Evolutionary conservation across 1,140 invertebrate genomes (phyloP), one percentile per base, ranked within the genome.

Genomic region (Diachasma alloeum): DNA sequence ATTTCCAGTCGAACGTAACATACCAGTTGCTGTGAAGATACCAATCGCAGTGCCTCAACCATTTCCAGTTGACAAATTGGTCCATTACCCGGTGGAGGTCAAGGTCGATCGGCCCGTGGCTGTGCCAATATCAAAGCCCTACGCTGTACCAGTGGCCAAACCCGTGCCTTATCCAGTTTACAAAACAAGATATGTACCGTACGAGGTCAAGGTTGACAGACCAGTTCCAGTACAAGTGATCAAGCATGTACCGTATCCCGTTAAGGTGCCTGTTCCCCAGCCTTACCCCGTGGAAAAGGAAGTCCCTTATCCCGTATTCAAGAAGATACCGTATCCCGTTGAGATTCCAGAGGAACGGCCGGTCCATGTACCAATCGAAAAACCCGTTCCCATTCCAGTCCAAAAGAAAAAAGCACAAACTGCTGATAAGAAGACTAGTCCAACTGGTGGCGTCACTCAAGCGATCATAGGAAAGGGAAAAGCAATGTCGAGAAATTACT

Each of bases 131-230:
- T 10, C 80, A 0, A 86, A 88, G 78, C 87, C 86, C 15, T 86
- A 83, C 70, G 86, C 89, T 0, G 87, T 91, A 56, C 82, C 15
- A 53, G 92, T 93, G 71, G 92, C 92, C 79, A 91, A 94, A 22
- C 91, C 92, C 80, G 91, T 93, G 67, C 94, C 93, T 13, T 92
- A 93, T 79, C 92, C 93, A 69, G 93, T 94, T 2, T 93, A 94
- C 83, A 94, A 94, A 87, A 90, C 91, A 69, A 89, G 91, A 79
- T 92, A 92, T 53, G 90, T 92, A n/a, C 92, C 93, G 17, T 91
- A 93, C 67, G 79, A 80, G 24, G 79, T 83, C 59, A 91, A 92
- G 77, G 90, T 93, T 0, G 92, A 92, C 81, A 92, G 92, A 79
- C 91, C 89, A 75, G 91, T 93, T 70, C 92, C 92, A 10, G 93